These are phyloP conservation scores for Jordanella pulchra DNA, from an alignment of 2,797 vertebrate genomes.

Conservation along the genomic window DNA sequence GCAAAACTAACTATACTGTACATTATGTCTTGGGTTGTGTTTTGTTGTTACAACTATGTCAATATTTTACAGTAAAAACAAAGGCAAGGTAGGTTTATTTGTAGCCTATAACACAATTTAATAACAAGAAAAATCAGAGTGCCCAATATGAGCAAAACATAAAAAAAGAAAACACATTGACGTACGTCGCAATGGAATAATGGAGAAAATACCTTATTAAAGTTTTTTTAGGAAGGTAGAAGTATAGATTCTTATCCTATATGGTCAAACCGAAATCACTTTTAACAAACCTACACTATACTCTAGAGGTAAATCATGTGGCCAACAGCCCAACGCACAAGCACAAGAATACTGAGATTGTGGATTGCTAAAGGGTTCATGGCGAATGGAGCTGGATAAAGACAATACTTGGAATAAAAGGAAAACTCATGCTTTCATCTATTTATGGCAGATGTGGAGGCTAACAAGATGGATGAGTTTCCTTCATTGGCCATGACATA, in stretches of 20 bases:
- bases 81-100: too few species aligned
- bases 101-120: too few species aligned
- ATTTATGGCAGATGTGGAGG: conserved; percentile 37
- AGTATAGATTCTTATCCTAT: not conserved
- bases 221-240: not conserved
- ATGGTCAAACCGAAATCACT: not conserved
- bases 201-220: not conserved
- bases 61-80: too few species aligned
- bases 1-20: too few species aligned
- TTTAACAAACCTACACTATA: not conserved
- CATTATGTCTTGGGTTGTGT: too few species aligned
- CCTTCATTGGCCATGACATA: conserved; percentile 41
- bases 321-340: conserved; percentile 27
- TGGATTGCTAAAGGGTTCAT: conserved; percentile 15
- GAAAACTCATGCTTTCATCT: conserved; percentile 42
- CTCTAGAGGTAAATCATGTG: conserved; percentile 2
- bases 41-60: too few species aligned
- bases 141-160: too few species aligned
- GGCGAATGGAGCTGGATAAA: conserved; percentile 32
- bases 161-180: too few species aligned
- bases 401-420: conserved; percentile 23
- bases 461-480: conserved; percentile 68
- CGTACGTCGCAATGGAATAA: too few species aligned
- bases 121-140: too few species aligned
- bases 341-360: conserved; percentile 15